Percentiles rank a stretch among this genome's conserved stretches.
phyloP scores from a whole-genome alignment of 2,888 invertebrate genomes.

The Lomographa bimaculata region DNA sequence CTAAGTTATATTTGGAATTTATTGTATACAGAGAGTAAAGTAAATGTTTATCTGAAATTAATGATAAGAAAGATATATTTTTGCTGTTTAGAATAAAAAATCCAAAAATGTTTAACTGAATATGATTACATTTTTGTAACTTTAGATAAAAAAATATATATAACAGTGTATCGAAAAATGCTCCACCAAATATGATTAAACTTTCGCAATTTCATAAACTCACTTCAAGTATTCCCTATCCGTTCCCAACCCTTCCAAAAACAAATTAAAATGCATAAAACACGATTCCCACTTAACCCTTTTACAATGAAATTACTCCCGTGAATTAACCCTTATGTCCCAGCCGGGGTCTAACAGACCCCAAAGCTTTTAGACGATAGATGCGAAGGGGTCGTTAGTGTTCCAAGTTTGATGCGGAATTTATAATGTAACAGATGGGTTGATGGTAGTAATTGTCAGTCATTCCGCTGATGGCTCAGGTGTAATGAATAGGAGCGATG shows the following conservation, averaged over 20 bases:
- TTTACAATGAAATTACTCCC: constrained; percentile 65
- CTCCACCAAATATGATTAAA: no score
- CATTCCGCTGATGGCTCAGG: constrained; percentile 12
- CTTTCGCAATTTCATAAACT: background rate
- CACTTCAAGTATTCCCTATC: constrained; percentile 29
- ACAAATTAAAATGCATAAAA: constrained; percentile 79
- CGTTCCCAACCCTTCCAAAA: constrained; percentile 50
- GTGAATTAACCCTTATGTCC: constrained; percentile 56
- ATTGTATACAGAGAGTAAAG: no score
- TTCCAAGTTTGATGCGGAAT: constrained; percentile 15
- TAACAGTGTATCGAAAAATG: no score
- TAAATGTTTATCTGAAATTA: no score
- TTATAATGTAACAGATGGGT: constrained; percentile 15
- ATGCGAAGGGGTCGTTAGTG: constrained; percentile 13
- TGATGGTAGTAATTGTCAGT: constrained; percentile 12
- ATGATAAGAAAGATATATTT: no score
- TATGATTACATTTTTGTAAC: no score
- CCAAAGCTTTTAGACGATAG: constrained; percentile 35
- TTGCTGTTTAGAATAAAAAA: no score
- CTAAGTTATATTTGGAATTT: constrained; percentile 16
- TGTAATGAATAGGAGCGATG: constrained; percentile 9
- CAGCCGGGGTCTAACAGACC: constrained; percentile 42
- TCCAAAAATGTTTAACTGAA: no score
- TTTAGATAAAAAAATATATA: no score
- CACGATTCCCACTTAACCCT: constrained; percentile 72